These are phyloP conservation scores for Agrotis exclamationis DNA, from an alignment of 2,888 invertebrate genomes.

Conservation along the genomic window DNA sequence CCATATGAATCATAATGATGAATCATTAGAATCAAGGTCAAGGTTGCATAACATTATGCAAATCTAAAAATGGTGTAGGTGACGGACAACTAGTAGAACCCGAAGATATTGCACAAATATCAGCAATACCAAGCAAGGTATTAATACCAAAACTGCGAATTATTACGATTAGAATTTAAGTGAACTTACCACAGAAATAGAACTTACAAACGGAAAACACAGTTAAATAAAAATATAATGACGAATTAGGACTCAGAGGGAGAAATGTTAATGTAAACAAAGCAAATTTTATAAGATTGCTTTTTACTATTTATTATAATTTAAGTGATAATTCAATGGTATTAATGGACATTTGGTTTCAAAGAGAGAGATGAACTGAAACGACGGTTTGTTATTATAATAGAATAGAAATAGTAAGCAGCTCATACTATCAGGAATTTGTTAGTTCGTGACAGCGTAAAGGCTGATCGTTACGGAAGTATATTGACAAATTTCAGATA, in stretches of 20 bases:
- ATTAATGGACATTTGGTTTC: background rate
- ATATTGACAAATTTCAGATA: too few species aligned
- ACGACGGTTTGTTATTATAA: background rate
- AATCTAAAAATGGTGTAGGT: background rate
- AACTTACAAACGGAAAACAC: background rate
- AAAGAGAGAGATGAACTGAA: background rate
- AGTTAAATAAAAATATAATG: too few species aligned
- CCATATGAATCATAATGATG: background rate
- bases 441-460: background rate
- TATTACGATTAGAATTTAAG: background rate
- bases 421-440: background rate
- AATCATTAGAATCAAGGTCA: slow-evolving; percentile 1
- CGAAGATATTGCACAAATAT: slow-evolving; percentile 26
- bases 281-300: too few species aligned
- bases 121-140: slow-evolving; percentile 40
- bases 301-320: too few species aligned
- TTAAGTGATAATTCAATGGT: too few species aligned
- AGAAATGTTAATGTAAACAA: background rate
- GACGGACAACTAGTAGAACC: background rate
- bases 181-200: background rate
- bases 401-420: background rate
- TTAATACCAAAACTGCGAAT: too few species aligned
- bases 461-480: too few species aligned
- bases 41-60: slow-evolving; percentile 14
- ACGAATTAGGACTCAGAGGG: background rate